Evolutionary conservation across 2,113 vertebrate species (phyloP).

Genomic region (Sterna hirundo): DNA sequence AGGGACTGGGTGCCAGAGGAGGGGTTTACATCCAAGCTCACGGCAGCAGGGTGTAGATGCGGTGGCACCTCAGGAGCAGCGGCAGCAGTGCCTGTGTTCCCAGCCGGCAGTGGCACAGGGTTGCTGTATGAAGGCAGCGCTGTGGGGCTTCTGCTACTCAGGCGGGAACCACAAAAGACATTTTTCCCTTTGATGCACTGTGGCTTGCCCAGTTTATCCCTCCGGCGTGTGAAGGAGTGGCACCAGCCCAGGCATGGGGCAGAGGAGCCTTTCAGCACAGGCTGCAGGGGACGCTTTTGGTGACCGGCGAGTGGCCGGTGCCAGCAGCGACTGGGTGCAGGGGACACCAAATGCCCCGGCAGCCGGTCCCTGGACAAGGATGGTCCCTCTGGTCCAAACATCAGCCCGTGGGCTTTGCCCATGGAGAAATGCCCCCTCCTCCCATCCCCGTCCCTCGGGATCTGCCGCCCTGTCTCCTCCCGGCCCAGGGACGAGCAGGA

Average conservation of each 20-base stretch:
- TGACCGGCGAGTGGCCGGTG: background rate
- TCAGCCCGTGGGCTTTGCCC: background rate
- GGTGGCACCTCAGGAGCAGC: background rate
- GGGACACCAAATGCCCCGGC: background rate
- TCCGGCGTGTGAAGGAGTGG: accelerated
- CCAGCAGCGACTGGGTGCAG: background rate
- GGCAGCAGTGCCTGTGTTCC: background rate
- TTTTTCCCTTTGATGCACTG: background rate
- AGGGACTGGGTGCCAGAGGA: background rate
- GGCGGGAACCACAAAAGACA: no score
- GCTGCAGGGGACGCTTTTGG: background rate
- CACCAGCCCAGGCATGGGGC: background rate
- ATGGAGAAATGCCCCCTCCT: background rate
- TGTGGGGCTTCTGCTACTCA: background rate
- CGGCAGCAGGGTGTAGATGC: accelerated
- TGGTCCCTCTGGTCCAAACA: background rate
- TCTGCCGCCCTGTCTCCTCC: background rate
- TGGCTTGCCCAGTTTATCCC: background rate
- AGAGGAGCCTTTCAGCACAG: background rate
- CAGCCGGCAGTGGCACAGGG: background rate
- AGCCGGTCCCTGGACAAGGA: background rate
- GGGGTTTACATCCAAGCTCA: background rate
- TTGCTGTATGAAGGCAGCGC: accelerated
- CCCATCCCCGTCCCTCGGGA: background rate
- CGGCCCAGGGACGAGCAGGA: background rate